Evolutionary conservation across 2,888 invertebrate species (phyloP).

Genomic region (Cephus rjabovi): DNA sequence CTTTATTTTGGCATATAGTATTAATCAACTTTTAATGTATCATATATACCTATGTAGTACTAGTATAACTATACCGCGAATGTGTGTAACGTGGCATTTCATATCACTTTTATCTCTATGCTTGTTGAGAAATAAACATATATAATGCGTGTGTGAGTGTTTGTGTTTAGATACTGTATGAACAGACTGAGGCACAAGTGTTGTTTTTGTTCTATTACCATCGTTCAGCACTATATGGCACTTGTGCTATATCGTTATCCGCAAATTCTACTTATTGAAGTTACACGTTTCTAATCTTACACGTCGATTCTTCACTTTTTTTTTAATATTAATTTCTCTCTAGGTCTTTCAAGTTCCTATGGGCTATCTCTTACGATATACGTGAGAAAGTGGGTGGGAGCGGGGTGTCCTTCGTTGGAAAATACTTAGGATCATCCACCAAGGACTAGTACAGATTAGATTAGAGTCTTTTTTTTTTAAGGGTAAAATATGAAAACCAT

Average conservation of each 20-base stretch:
- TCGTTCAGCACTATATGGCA: neutral
- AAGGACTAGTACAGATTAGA: neutral
- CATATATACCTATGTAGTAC: neutral
- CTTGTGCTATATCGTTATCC: neutral
- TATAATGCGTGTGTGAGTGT: constrained; percentile 18
- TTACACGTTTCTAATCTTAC: neutral
- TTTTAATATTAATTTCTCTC: neutral
- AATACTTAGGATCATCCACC: neutral
- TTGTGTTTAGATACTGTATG: constrained; percentile 22
- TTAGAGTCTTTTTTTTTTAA: neutral
- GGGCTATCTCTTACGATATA: neutral
- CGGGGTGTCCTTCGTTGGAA: neutral
- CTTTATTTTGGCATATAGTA: constrained; percentile 51
- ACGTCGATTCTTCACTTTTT: neutral
- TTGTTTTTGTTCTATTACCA: neutral
- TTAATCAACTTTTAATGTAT: neutral
- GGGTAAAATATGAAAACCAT: neutral
- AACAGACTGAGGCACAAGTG: constrained; percentile 18
- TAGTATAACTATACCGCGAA: neutral
- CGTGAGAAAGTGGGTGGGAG: too few species aligned
- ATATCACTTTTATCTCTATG: neutral
- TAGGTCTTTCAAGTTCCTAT: neutral
- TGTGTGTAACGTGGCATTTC: neutral
- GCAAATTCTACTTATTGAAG: neutral
- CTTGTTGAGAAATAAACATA: neutral